A percentile compares a stretch with the other conserved stretches of the same genome.
phyloP scores from a whole-genome alignment of 2,797 vertebrate species.

The Muscicapa comitata region DNA sequence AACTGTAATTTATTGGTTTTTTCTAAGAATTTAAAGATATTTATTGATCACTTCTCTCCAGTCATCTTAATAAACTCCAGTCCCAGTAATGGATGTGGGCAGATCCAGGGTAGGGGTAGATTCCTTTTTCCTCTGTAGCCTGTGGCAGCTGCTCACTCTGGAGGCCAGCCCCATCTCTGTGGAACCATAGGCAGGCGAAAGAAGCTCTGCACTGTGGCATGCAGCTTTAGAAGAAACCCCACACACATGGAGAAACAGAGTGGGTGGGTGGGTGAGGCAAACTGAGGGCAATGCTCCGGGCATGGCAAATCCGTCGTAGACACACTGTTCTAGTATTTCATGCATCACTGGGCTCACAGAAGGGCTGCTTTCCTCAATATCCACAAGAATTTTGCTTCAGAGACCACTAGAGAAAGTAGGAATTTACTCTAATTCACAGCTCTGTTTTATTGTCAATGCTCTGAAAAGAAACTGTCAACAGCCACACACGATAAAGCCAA shows the following conservation, averaged over 20 bases:
- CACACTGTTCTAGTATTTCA: not conserved
- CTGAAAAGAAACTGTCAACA: not conserved
- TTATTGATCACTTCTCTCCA: not conserved
- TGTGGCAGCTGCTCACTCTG: not conserved
- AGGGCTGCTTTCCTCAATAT: not conserved
- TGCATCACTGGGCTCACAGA: rapidly evolving
- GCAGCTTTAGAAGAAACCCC: not conserved
- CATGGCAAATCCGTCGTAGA: not conserved
- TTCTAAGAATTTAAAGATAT: not conserved
- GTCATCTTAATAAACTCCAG: not conserved
- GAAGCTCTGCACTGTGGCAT: not conserved
- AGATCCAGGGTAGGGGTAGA: not conserved
- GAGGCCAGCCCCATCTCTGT: not conserved
- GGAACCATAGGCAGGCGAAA: not conserved
- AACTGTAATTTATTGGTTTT: not conserved
- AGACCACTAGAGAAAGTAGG: not conserved
- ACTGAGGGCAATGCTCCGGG: not conserved
- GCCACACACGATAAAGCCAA: not conserved
- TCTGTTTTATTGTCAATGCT: not conserved
- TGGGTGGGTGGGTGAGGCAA: not conserved
- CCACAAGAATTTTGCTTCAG: not conserved
- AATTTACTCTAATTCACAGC: not conserved
- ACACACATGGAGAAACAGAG: not conserved
- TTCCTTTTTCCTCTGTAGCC: not conserved
- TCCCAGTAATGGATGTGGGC: not conserved